Evolutionary conservation across 1,140 invertebrate genomes (phyloP).

Genomic region (Thaumatotibia leucotreta): DNA sequence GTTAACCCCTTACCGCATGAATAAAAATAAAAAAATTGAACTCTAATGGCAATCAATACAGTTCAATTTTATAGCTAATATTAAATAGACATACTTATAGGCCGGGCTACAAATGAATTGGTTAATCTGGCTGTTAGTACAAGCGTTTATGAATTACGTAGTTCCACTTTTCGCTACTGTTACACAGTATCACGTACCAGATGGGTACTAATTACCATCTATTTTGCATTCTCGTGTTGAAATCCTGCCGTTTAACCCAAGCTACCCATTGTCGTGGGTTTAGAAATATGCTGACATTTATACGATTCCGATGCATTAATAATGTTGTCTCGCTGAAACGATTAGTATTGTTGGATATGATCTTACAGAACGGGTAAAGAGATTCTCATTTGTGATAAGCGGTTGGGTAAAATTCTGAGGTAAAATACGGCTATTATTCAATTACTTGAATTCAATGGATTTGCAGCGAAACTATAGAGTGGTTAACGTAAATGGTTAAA

Average conservation of each 20-base stretch:
- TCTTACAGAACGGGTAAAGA: neutral
- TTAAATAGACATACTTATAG: too few relatives aligned
- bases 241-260: slow-evolving; percentile 26
- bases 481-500: too few relatives aligned
- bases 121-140: too few relatives aligned
- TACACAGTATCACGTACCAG: slow-evolving; percentile 3
- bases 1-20: too few relatives aligned
- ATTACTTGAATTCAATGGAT: too few relatives aligned
- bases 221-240: slow-evolving; percentile 28
- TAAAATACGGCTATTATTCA: neutral
- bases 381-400: neutral
- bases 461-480: too few relatives aligned
- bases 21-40: too few relatives aligned
- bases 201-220: slow-evolving; percentile 30
- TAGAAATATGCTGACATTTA: slow-evolving; percentile 22
- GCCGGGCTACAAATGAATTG: too few relatives aligned
- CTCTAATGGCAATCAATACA: too few relatives aligned
- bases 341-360: neutral
- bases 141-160: neutral
- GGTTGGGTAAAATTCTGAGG: neutral
- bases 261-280: slow-evolving; percentile 16
- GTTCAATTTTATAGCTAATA: too few relatives aligned
- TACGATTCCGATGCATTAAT: neutral
- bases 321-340: neutral
- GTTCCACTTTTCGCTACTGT: neutral